Evolutionary conservation across 2,797 vertebrate species (phyloP).

Genomic region (Micromesistius poutassou): DNA sequence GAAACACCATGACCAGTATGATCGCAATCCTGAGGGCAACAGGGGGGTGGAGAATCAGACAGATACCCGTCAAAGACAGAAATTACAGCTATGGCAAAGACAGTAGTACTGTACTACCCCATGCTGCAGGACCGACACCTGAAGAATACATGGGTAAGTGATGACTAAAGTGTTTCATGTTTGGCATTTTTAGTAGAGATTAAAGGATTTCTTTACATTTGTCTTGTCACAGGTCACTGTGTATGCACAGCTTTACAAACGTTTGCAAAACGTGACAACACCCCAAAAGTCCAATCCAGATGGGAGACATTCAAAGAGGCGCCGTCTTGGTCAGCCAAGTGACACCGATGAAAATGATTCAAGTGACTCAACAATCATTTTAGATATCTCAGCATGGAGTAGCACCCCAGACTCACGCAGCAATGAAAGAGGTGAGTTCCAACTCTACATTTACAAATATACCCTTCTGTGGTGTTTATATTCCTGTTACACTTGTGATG

Average conservation of each 20-base stretch:
- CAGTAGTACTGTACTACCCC: constrained; percentile 37
- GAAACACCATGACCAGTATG: constrained; percentile 48
- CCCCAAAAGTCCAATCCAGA: constrained; percentile 21
- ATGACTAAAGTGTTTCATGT: constrained; percentile 23
- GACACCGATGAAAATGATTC: constrained; percentile 23
- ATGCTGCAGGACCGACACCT: constrained; percentile 39
- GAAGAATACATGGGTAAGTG: constrained; percentile 35
- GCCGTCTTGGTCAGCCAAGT: constrained; percentile 6
- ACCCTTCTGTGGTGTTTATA: constrained; percentile 2
- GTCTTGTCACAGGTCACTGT: no score
- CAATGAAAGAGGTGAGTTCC: constrained; percentile 20
- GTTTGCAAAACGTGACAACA: constrained; percentile 37
- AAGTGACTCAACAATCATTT: constrained; percentile 35
- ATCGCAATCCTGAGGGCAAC: constrained; percentile 42
- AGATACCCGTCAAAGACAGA: constrained; percentile 42
- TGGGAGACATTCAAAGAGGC: constrained; percentile 22
- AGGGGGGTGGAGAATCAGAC: constrained; percentile 18
- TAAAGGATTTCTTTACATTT: no score
- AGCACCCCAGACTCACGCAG: neutral
- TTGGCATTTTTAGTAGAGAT: neutral
- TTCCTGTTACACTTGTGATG: constrained; percentile 2
- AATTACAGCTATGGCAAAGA: constrained; percentile 46
- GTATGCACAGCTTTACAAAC: constrained; percentile 27
- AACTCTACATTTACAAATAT: constrained; percentile 8
- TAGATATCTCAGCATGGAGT: constrained; percentile 13